Percentiles rank a stretch among this genome's conserved stretches.
phyloP scores from a whole-genome alignment of 1,140 invertebrate species.

The Trachymyrmex cornetzi region DNA sequence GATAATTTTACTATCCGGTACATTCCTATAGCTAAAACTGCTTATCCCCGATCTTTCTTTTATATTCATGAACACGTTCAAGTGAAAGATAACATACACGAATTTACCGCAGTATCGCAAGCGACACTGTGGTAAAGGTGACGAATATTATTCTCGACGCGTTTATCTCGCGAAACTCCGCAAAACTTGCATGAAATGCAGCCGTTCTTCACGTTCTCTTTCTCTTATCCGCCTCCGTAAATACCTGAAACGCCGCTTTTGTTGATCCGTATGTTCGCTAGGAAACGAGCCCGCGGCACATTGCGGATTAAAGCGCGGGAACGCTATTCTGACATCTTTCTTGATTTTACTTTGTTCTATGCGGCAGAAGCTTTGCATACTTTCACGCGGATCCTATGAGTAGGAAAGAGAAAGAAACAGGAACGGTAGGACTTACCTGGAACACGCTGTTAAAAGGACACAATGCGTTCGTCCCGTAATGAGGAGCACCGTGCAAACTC shows the following conservation, averaged over 20 bases:
- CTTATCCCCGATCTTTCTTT: background rate
- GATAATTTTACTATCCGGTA: too few relatives aligned
- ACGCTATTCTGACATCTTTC: constrained; percentile 60
- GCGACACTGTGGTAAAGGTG: background rate
- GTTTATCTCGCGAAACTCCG: constrained; percentile 52
- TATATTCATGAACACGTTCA: background rate
- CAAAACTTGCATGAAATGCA: constrained; percentile 50
- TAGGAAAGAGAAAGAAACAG: constrained; percentile 17
- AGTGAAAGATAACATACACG: constrained; percentile 26
- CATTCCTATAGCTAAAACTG: background rate
- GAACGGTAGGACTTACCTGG: background rate
- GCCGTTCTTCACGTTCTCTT: constrained; percentile 34
- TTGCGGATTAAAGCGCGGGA: constrained; percentile 67
- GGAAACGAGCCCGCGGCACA: constrained; percentile 56
- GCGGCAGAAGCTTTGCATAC: constrained; percentile 34
- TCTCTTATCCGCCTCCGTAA: background rate
- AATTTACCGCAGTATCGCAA: constrained; percentile 22
- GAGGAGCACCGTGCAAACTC: constrained; percentile 60
- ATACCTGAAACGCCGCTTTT: constrained; percentile 56
- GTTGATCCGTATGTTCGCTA: constrained; percentile 64
- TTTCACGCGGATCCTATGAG: constrained; percentile 3
- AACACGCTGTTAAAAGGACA: constrained; percentile 33
- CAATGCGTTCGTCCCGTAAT: constrained; percentile 48
- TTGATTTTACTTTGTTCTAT: constrained; percentile 39
- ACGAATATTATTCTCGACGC: constrained; percentile 45